Evolutionary conservation across 1,140 invertebrate genomes (phyloP), one percentile per base, ranked within the genome.

Genomic region (Antheraea pernyi): DNA sequence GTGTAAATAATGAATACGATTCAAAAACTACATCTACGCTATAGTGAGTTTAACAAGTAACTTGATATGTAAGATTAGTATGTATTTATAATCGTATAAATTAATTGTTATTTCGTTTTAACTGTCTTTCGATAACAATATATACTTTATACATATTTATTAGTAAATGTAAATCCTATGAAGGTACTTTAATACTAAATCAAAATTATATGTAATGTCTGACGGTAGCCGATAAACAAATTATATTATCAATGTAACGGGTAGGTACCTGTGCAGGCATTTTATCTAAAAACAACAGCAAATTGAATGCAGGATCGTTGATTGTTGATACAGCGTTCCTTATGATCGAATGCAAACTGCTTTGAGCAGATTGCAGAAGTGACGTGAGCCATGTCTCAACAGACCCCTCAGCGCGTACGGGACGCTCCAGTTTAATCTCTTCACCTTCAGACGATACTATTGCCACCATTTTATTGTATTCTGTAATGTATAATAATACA

Each of bases 351-450:
- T 99, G 98, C 18, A 99, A 91, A 16, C 98, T 99, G 77, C 95
- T 94, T 84, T 99, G 98, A 2, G 98, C 96, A 62, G 96, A 97
- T 84, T 96, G 95, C 74, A 99, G 92, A 19, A 99, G 91, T 66
- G 97, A 96, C 82, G 97, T 99, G 61, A 99, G 92, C 98, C 98
- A 99, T 0, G 97, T 96, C 93, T 99, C 98, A 0, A 99, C 98
- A 18, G 98, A 99, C 39, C 98, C 98, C 86, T 99, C 98, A 0
- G 98, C 98, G 69, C 97, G 94, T 0, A 99, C 98, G 4, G 97
- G 95, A 76, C 97, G 95, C 86, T 99, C 98, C 37, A 99, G 89
- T 93, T 97, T 93, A 39, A 99, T 98, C 65, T 94, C 95, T 93
- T 99, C 98, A 37, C 97, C 97, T 92, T 99, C 98, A 0, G 97